Evolutionary conservation across 30 jellyfish, hydroid and myxozoan genomes (phyloP).

Genomic region (Aurelia aurita complex sp. Pacific): DNA sequence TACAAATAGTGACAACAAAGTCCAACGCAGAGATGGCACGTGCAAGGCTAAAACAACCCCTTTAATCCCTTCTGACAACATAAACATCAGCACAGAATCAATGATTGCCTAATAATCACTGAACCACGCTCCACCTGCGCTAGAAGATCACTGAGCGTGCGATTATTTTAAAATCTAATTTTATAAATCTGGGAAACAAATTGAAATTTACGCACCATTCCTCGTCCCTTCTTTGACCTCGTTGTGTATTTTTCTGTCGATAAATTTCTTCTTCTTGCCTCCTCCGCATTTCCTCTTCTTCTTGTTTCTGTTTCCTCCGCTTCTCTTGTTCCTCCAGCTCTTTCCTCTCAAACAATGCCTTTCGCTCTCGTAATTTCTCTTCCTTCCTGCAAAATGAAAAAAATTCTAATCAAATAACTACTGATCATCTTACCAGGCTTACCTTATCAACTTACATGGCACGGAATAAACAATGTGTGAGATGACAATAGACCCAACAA

Average conservation of each 20-base stretch:
- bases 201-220: conserved; percentile 4
- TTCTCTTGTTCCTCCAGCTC: conserved; percentile 64
- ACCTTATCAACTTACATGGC: too few relatives aligned
- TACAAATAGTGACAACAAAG: too few relatives aligned
- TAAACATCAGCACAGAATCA: too few relatives aligned
- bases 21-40: too few relatives aligned
- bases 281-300: conserved; percentile 38
- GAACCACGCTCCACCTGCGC: neutral
- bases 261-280: conserved; percentile 12
- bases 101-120: neutral
- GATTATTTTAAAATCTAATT: neutral
- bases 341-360: conserved; percentile 42
- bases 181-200: neutral
- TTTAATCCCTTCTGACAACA: too few relatives aligned
- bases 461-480: too few relatives aligned
- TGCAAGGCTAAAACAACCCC: too few relatives aligned
- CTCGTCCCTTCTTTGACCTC: conserved; percentile 40
- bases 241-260: neutral
- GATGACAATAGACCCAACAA: too few relatives aligned
- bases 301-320: conserved; percentile 28
- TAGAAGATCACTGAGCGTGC: neutral
- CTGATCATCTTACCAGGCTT: too few relatives aligned
- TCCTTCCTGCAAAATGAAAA: conserved; percentile 60
- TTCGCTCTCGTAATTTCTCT: conserved; percentile 65
- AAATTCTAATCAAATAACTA: neutral